Evolutionary conservation across 2,797 vertebrate genomes (phyloP).

Genomic region (Pachyuromys duprasi): DNA sequence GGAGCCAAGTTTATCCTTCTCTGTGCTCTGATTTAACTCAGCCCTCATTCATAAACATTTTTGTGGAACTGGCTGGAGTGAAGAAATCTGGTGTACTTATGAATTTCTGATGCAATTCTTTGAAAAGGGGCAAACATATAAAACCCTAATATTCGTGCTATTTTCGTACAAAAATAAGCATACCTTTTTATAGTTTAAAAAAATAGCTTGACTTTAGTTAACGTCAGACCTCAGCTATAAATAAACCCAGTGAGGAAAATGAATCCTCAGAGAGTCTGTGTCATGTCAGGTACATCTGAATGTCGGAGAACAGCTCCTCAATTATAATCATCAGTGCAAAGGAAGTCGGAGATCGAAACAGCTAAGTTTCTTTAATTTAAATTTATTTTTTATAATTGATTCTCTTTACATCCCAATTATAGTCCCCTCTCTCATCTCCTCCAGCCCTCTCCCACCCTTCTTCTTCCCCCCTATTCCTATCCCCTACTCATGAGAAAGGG

Average conservation of each 20-base stretch:
- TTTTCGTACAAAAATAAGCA: conserved; percentile 65
- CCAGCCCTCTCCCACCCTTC: too few species aligned
- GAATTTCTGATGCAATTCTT: conserved; percentile 52
- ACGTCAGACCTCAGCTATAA: conserved; percentile 77
- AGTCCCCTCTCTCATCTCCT: too few species aligned
- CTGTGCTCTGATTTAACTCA: conserved; percentile 41
- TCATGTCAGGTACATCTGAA: conserved; percentile 73
- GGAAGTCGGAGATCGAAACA: conserved; percentile 66
- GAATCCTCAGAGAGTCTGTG: conserved; percentile 63
- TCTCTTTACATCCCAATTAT: too few species aligned
- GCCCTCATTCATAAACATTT: background rate
- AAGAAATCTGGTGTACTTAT: conserved; percentile 54
- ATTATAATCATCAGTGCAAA: conserved; percentile 65
- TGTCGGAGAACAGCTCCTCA: conserved; percentile 50
- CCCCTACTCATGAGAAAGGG: too few species aligned
- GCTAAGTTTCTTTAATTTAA: background rate
- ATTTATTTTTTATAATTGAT: too few species aligned
- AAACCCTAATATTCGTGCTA: conserved; percentile 66
- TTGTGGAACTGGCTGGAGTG: background rate
- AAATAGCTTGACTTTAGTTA: conserved; percentile 44
- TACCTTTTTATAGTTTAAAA: conserved; percentile 54
- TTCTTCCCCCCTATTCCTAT: too few species aligned
- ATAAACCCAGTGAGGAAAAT: conserved; percentile 64
- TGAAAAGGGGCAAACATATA: conserved; percentile 61
- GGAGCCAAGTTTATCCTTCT: conserved; percentile 43